Evolutionary conservation across 2,113 vertebrate species (phyloP).

Genomic region (Fukomys damarensis): DNA sequence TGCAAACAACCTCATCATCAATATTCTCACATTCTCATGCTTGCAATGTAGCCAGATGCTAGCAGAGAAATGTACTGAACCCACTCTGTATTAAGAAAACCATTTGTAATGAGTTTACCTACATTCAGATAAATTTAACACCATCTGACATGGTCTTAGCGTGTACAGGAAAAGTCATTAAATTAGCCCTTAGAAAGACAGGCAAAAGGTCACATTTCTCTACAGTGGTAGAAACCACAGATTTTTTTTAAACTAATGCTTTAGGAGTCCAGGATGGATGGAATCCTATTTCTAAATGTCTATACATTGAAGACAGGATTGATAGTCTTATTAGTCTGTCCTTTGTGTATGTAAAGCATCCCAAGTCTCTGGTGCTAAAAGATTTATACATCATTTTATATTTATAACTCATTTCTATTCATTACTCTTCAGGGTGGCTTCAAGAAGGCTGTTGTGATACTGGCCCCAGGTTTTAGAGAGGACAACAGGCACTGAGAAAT

Average conservation of each 20-base stretch:
- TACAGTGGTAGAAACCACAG: constrained; percentile 48
- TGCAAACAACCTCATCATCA: constrained; percentile 51
- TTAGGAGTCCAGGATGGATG: constrained; percentile 56
- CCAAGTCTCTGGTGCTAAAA: constrained; percentile 76
- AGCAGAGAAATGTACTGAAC: not conserved
- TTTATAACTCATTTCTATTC: constrained; percentile 84
- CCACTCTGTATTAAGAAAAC: constrained; percentile 51
- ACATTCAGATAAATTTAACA: constrained; percentile 39
- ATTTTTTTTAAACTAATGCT: not conserved
- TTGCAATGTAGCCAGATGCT: constrained; percentile 31
- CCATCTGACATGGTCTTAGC: not conserved
- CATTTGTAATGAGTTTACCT: constrained; percentile 16
- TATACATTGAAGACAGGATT: constrained; percentile 59
- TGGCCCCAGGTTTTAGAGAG: constrained; percentile 53
- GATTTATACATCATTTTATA: constrained; percentile 81
- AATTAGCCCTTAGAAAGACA: constrained; percentile 52
- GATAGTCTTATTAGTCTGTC: constrained; percentile 77
- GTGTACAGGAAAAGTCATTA: constrained; percentile 56
- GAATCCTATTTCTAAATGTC: constrained; percentile 66
- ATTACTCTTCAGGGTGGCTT: constrained; percentile 73
- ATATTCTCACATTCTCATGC: constrained; percentile 16
- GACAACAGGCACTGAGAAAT: constrained; percentile 56
- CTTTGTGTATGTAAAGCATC: constrained; percentile 78
- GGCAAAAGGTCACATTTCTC: constrained; percentile 26
- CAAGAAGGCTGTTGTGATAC: constrained; percentile 52